Evolutionary conservation across 2,113 vertebrate genomes (phyloP), one percentile per base, ranked within the genome.

Genomic region (Rhinolophus sinicus): DNA sequence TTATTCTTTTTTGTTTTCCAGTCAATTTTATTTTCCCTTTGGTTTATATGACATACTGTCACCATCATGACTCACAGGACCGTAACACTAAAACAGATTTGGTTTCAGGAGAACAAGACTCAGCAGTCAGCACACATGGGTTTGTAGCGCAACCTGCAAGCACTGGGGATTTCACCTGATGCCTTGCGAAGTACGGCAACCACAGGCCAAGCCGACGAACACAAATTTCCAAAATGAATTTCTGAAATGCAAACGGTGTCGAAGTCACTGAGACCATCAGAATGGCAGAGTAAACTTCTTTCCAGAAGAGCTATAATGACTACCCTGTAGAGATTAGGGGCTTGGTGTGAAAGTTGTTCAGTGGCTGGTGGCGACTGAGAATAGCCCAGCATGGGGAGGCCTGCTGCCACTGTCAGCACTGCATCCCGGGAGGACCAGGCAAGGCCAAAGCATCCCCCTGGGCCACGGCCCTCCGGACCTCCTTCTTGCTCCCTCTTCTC

Each of bases 391-490:
- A 11, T 18, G 0, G 11, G 0, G 86, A 38, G 40, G 40, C 40
- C 40, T 6, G 8, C 19, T 3, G 1, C 4, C 3, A 1, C n/a
- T 2, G 6, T 30, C 28, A 14, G 30, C 4, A 3, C 13, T 1
- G 16, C 13, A 58, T 13, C 30, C 58, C 3, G 0, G 4, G 52
- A 33, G 33, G 62, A 30, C 14, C 69, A 18, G 78, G 90, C 12
- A 10, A 8, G 35, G 18, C 30, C 52, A 3, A 30, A 33, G 56
- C 0, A 26, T 22, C 3, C 28, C 52, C 26, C 35, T 15, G 33
- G 52, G 69, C 38, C 4, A 0, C 0, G 4, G 9, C 58, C 47
- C 50, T 14, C 18, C 26, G 33, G 19, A 4, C 2, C 0, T 14
- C 22, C 3, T n/a, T 35, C 28, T 19, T 33, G 7, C 76, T 38